Evolutionary conservation across 2,888 invertebrate genomes (phyloP), one percentile per base, ranked within the genome.

Genomic region (Nasonia oneida): DNA sequence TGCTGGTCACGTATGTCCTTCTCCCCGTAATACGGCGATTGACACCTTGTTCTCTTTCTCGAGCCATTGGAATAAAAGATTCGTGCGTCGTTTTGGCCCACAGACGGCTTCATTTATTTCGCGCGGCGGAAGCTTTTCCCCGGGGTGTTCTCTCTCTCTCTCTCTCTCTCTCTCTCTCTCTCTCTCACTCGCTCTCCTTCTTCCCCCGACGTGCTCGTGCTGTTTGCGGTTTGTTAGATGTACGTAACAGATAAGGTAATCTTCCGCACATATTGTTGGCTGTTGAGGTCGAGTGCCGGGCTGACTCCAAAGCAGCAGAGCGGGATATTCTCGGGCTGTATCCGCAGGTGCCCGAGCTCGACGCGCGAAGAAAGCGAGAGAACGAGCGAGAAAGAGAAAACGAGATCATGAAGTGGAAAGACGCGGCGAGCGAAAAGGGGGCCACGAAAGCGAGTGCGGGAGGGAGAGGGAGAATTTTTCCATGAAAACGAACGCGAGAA

Each of bases 211-310:
- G 37, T 23, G 3, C 53, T 71, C 39, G 50, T 83, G 89, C 89
- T 90, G 90, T 90, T 91, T 89, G 91, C 85, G 91, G 92, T 90
- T 92, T 91, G 91, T 92, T 92, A 91, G 91, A 90, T 90, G 90
- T 90, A 91, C 90, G 91, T 92, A 91, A 92, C 92, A 92, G 92
- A 92, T 92, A 92, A 92, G 91, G 91, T 92, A 92, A 92, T 92
- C 91, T 92, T 90, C 91, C 89, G 88, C 91, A 91, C 91, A 91
- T 92, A 91, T 91, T 91, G 90, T 90, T 87, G 86, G 89, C 89
- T 91, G 92, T 91, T 91, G 90, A 90, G 89, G 89, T 89, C 88
- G 90, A 89, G 88, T 90, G 90, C 89, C 88, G 89, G 86, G 87
- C 90, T 91, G 92, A 92, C 92, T 92, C 89, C 90, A 91, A 92